Base-by-base conservation (phyloP, 2,888 invertebrate species). In the Caenorhabditis afra region DNA sequence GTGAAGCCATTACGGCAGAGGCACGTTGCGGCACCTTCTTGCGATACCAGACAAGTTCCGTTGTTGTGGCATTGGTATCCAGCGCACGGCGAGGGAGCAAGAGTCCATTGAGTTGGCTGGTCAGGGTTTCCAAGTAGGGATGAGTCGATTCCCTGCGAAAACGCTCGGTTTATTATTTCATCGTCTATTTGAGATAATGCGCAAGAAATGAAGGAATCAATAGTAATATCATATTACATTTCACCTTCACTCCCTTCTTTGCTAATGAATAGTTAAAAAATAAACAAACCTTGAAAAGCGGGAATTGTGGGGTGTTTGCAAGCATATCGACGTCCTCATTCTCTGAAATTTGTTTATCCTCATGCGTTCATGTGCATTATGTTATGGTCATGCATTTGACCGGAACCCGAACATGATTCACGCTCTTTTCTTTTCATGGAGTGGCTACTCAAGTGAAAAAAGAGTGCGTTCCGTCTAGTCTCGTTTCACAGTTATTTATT, bases 31-130 rank as follows among this genome's bases (percentile, higher is more conserved):
- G 77, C 64, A 37, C 83, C 85, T 47, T 81, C 79, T 58, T 80
- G 79, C 14, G 82, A 80, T 18, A 85, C 86, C 10, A 86, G 83
- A 59, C 87, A 87, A 5, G 87, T 87, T 41, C 87, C 87, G 59
- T 87, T 87, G 76, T 87, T 85, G 22, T 79, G 73, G 52, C 87
- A 87, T 41, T 83, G 73, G 66, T 83, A 78, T 29, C 53, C 62
- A 35, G 85, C 85, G 61, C 87, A 87, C 14, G 87, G 85, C 1
- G 80, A 80, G 45, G 80, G 80, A 35, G 80, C 55, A 22, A 80
- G 62, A 18, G 81, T 79, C 66, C 68, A 82, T 23, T 65, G 64
- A 4, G 78, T 80, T 52, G 67, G 76, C n/a, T 49, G 45, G 10
- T 67, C 61, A 1, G 68, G 55, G 18, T 49, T 53, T 41, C 61